These are phyloP conservation scores for Drosophila bunnanda DNA, from an alignment of 2,888 invertebrate species.

Conservation along the genomic window DNA sequence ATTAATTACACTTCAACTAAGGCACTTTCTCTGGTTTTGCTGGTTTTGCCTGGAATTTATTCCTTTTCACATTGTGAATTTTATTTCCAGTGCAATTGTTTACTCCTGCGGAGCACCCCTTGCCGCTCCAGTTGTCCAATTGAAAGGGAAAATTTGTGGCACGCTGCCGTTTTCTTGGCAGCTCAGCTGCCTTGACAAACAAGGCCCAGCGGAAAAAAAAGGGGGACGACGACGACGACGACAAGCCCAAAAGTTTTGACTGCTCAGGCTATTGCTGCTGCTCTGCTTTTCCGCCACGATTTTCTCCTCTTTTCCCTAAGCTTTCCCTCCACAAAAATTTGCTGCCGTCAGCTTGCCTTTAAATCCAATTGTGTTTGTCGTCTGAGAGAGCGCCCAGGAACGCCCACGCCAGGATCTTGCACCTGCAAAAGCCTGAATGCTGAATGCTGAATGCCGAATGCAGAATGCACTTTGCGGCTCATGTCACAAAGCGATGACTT, in stretches of 20 bases:
- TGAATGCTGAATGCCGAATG: slow-evolving; percentile 39
- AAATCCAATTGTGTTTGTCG: slow-evolving; percentile 55
- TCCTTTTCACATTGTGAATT: not conserved
- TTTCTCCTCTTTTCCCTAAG: not conserved
- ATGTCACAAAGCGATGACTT: slow-evolving; percentile 47
- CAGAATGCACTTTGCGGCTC: slow-evolving; percentile 58
- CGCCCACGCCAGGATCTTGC: slow-evolving; percentile 64
- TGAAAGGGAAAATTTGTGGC: slow-evolving; percentile 68
- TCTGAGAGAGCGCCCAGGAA: slow-evolving; percentile 43
- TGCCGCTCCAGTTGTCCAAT: slow-evolving; percentile 69
- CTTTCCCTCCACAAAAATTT: not conserved
- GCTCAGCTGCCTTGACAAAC: slow-evolving; percentile 57
- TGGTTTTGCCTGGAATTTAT: not conserved
- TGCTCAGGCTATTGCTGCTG: slow-evolving; percentile 34
- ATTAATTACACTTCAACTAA: not conserved
- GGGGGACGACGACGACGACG: not conserved
- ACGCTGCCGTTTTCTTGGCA: slow-evolving; percentile 67
- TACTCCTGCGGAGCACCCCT: slow-evolving; percentile 2
- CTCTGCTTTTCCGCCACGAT: slow-evolving; percentile 16
- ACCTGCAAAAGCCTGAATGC: slow-evolving; percentile 52
- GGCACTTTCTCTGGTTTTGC: too few species aligned
- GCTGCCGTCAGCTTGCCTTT: slow-evolving; percentile 14
- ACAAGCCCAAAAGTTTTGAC: slow-evolving; percentile 62
- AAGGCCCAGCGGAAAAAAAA: slow-evolving; percentile 50
- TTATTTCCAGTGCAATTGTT: slow-evolving; percentile 13